Evolutionary conservation across 2,797 vertebrate species (phyloP), one percentile per base, ranked within the genome.

Genomic region (Macropus fuliginosus): DNA sequence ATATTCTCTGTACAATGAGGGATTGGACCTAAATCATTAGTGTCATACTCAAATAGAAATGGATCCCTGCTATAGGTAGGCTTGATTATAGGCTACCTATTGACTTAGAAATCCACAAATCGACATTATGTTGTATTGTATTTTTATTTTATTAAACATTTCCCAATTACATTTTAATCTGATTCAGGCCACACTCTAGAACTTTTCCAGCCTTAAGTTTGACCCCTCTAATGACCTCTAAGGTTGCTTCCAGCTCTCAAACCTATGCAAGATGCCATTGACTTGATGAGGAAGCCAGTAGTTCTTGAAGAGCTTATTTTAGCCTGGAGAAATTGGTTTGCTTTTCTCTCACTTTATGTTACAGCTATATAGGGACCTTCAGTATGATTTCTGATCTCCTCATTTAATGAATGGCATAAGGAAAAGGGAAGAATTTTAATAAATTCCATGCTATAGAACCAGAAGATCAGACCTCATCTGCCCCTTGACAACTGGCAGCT

Each of bases 271-370:
- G 29, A 96, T 89, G 50, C n/a, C 92, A 91, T 90, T 89, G 56
- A 8, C 34, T 92, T 54, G 27, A 14, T n/a, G 8, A 56, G 11
- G 55, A 90, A 81, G 74, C 9, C 74, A 93, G 57, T 54, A 93
- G 90, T 89, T 93, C 46, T 94, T 54, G 40, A 27, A 29, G 59
- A 74, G 46, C 1, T 59, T 66, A 91, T 5, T 66, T 59, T 91
- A 92, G 94, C 56, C n/a, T 29, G 74, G 40, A 52, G 62, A 95
- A 91, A 94, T 8, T 57, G 40, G 12, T 40, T 62, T 18, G 5
- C 13, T 92, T 13, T 74, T 92, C 94, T 95, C 27, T 52, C 90
- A 89, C 54, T 96, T 95, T 93, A 34, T 90, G 1, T 29, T 52
- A n/a, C 54, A 92, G 34, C 57, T 90, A 93, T n/a, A 55, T 16